Evolutionary conservation across 2,113 vertebrate genomes (phyloP).

Genomic region (Morone chrysops): DNA sequence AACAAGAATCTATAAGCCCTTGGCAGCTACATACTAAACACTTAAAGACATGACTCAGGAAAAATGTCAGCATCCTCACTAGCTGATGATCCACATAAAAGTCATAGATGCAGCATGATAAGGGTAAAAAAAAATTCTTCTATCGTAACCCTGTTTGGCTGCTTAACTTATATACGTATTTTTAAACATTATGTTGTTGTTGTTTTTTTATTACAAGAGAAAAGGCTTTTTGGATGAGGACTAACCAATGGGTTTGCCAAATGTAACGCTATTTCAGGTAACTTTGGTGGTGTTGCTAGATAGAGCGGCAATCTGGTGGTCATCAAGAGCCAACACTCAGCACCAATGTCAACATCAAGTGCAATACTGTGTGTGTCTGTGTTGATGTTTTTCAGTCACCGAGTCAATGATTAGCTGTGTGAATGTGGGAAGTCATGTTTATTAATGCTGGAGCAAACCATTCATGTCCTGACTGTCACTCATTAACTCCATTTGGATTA

Average conservation of each 20-base stretch:
- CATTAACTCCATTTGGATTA: constrained; percentile 74
- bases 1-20: too few relatives aligned
- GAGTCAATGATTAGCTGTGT: constrained; percentile 56
- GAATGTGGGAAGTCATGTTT: constrained; percentile 67
- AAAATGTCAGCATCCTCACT: too few relatives aligned
- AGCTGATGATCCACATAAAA: too few relatives aligned
- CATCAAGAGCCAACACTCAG: constrained; percentile 17
- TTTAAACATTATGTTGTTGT: not conserved
- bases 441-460: constrained; percentile 60
- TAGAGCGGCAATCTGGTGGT: not conserved
- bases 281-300: not conserved
- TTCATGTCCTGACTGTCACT: constrained; percentile 66
- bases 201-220: not conserved
- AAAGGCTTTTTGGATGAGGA: not conserved
- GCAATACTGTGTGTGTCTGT: not conserved
- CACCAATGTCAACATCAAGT: constrained; percentile 25
- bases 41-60: too few relatives aligned
- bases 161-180: not conserved
- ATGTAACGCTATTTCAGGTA: not conserved
- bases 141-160: not conserved
- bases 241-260: too few relatives aligned
- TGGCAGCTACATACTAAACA: too few relatives aligned
- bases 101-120: not conserved
- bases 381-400: constrained; percentile 22
- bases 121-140: not conserved